These are phyloP conservation scores for Callinectes sapidus DNA, from an alignment of 2,888 invertebrate species.

Conservation along the genomic window DNA sequence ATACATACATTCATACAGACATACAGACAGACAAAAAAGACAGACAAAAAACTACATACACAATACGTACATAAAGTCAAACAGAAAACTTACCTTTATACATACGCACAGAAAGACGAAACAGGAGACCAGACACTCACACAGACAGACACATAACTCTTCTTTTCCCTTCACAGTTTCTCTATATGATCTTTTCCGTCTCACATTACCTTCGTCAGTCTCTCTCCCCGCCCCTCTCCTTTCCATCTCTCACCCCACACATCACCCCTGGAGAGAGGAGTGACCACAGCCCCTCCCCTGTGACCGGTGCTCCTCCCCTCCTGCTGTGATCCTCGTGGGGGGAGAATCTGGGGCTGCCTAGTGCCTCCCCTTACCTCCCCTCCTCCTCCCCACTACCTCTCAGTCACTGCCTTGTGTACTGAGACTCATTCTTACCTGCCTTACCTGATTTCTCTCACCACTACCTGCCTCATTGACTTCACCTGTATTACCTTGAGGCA, in stretches of 20 bases:
- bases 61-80: background rate
- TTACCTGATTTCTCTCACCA: background rate
- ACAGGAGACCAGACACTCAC: background rate
- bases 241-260: background rate
- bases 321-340: background rate
- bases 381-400: background rate
- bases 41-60: background rate
- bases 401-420: constrained; percentile 35
- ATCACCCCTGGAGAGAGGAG: constrained; percentile 27
- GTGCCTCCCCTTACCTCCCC: background rate
- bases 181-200: background rate
- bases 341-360: background rate
- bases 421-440: background rate
- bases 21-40: no score
- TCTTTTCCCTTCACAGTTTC: background rate
- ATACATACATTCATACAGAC: background rate
- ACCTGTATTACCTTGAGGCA: background rate
- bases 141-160: background rate
- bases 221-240: background rate
- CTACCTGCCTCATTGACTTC: background rate
- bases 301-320: constrained; percentile 40
- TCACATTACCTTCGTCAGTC: background rate
- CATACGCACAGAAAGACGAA: background rate
- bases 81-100: background rate
- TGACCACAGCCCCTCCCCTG: constrained; percentile 47